Evolutionary conservation across 2,888 invertebrate species (phyloP).

Genomic region (Chorisops tibialis): DNA sequence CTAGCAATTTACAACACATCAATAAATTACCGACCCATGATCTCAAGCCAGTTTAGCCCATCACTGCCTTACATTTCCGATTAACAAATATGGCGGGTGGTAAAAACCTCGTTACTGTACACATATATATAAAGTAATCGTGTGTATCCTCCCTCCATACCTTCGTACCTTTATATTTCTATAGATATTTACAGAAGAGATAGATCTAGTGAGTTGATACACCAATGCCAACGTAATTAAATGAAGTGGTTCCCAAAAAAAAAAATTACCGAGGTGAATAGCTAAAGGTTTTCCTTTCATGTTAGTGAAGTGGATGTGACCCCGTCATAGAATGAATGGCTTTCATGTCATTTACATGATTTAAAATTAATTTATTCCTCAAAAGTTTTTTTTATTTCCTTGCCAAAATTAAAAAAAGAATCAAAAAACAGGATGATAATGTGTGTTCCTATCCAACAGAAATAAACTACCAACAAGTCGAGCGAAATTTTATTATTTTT

Average conservation of each 20-base stretch:
- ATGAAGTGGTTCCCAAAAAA: not conserved
- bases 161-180: too few species aligned
- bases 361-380: constrained; percentile 22
- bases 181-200: too few species aligned
- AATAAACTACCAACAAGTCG: too few species aligned
- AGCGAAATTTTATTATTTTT: too few species aligned
- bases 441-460: constrained; percentile 9
- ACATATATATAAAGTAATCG: too few species aligned
- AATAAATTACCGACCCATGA: too few species aligned
- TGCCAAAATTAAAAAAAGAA: constrained; percentile 14
- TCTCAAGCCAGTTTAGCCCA: too few species aligned
- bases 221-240: not conserved
- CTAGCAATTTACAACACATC: too few species aligned
- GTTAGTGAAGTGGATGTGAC: not conserved
- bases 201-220: not conserved
- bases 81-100: too few species aligned
- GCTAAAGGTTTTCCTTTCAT: not conserved
- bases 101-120: too few species aligned
- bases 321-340: constrained; percentile 4
- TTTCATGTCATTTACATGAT: constrained; percentile 21
- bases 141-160: too few species aligned
- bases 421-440: constrained; percentile 26
- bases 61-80: too few species aligned
- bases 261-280: constrained; percentile 3
- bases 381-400: constrained; percentile 2